A percentile compares a stretch with the other conserved stretches of the same genome.
phyloP scores from a whole-genome alignment of 2,888 invertebrate genomes.

The Neoitamus cyanurus region DNA sequence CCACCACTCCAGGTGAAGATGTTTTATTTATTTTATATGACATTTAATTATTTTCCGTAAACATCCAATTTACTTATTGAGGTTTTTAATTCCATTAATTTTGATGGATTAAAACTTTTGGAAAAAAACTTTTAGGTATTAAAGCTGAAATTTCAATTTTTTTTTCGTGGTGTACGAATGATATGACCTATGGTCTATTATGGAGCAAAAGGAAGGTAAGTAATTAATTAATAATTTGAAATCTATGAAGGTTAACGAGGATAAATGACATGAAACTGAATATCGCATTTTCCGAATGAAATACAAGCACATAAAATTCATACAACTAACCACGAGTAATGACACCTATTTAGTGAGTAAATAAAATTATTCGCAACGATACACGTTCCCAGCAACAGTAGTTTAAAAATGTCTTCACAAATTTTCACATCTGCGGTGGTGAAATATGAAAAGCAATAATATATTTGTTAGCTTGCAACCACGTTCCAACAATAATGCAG shows the following conservation, averaged over 20 bases:
- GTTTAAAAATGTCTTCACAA: neutral
- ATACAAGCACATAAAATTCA: constrained; percentile 16
- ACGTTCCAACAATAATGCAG: constrained; percentile 38
- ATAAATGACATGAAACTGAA: neutral
- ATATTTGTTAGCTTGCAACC: constrained; percentile 39
- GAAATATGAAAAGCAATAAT: constrained; percentile 10
- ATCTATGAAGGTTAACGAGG: neutral
- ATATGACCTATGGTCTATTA: neutral
- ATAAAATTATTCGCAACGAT: neutral
- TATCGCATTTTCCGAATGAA: neutral
- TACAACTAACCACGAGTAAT: neutral
- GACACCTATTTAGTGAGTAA: neutral
- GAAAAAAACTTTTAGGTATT: no score
- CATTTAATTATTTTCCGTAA: no score
- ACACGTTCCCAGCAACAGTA: neutral
- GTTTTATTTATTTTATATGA: no score
- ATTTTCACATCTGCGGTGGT: neutral
- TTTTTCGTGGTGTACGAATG: no score
- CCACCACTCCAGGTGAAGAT: no score
- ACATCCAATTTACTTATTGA: no score
- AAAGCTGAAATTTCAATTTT: no score
- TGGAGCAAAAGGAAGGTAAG: neutral
- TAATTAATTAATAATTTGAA: neutral
- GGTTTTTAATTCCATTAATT: no score
- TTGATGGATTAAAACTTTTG: no score